These are phyloP conservation scores for Brotula barbata DNA, from an alignment of 2,797 vertebrate genomes.

Conservation along the genomic window DNA sequence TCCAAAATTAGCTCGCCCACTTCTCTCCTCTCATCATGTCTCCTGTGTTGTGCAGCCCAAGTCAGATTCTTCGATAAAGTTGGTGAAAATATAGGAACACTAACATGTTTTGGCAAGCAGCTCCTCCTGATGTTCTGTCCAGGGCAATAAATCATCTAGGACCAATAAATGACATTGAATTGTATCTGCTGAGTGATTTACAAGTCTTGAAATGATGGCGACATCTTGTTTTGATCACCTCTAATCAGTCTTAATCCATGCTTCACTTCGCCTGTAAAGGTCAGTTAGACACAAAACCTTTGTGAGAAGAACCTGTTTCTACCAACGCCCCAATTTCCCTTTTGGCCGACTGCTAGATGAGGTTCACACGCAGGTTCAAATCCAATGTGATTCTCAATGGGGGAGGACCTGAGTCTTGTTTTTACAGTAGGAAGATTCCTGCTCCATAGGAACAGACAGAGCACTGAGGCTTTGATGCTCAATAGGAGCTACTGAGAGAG, in stretches of 20 bases:
- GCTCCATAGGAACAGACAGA: conserved; percentile 57
- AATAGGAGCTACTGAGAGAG: conserved; percentile 64
- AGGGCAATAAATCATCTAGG: too few relatives aligned
- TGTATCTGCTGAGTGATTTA: neutral
- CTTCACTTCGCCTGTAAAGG: conserved; percentile 11
- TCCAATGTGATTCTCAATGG: conserved; percentile 67
- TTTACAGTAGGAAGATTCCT: conserved; percentile 68
- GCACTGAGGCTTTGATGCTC: conserved; percentile 69
- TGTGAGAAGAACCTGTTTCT: conserved; percentile 22
- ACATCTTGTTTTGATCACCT: conserved; percentile 1
- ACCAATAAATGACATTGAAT: too few relatives aligned
- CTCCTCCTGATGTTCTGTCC: too few relatives aligned
- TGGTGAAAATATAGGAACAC: too few relatives aligned
- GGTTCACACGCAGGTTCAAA: conserved; percentile 68
- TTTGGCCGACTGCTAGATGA: conserved; percentile 27
- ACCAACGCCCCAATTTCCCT: conserved; percentile 25
- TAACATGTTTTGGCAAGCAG: too few relatives aligned
- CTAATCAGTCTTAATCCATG: neutral
- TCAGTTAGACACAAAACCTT: conserved; percentile 20
- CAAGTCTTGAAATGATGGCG: neutral
- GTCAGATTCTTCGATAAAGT: neutral
- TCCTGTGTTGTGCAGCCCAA: conserved; percentile 3
- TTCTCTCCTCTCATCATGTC: conserved; percentile 11
- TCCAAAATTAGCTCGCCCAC: conserved; percentile 46
- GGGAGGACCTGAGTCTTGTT: conserved; percentile 58